Base-by-base conservation (phyloP, 2,113 vertebrate genomes). In the Tachycineta bicolor region DNA sequence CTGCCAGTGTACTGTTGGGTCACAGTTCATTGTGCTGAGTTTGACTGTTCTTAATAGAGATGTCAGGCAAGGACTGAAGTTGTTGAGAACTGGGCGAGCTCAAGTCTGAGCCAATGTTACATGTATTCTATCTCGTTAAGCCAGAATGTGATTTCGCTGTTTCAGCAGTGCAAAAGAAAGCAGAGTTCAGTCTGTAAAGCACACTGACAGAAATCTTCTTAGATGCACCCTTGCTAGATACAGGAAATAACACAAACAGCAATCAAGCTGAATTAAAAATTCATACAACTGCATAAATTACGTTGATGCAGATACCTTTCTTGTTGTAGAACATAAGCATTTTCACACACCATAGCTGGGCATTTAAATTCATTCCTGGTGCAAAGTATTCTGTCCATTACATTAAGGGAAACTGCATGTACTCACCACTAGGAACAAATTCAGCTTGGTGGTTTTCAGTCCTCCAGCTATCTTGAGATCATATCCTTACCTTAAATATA, bases 71-170 rank as follows among this genome's bases (percentile, higher is more conserved):
- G 34, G 31, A 20, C 34, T 37, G 31, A 70, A 31, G 12, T 18
- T 7, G 3, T 33, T 60, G 74, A 46, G 69, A 43, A n/a, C 26
- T 43, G 43, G 31, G 29, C 58, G 52, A 31, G 12, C 49, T 44
- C 14, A 52, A 39, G 15, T 62, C 47, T 58, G 69, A 71, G 20
- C n/a, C 43, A 70, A 3, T 52, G 22, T 56, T 25, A 29, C 2
- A 0, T 33, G 19, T 79, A 34, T 33, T 24, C 2, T 44, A 7
- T 44, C 68, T 41, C 0, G 0, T 69, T 78, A 43, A 41, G 23
- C 19, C 20, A 46, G 74, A 34, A 60, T 34, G 41, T 34, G 34
- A 67, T 76, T 71, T 84, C 23, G 11, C 33, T 90, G 47, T 34
- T 70, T 80, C 52, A 65, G 19, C 34, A 67, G 8, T 24, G 20